These are phyloP conservation scores for Macroglossus sobrinus DNA, from an alignment of 2,113 vertebrate genomes.

Conservation along the genomic window DNA sequence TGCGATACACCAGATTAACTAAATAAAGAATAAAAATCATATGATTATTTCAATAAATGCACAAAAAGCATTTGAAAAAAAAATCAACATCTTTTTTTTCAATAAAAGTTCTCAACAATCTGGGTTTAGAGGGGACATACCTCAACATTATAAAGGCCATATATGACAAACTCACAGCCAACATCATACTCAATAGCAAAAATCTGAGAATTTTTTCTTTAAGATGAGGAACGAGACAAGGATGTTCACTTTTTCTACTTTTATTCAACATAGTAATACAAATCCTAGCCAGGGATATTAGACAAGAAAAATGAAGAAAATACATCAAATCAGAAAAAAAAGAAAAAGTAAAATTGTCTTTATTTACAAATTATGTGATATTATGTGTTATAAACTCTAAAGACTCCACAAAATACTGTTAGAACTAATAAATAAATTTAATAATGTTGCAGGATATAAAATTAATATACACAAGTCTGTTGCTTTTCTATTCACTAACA, in stretches of 20 bases:
- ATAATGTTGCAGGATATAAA: neutral
- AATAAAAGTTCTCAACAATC: neutral
- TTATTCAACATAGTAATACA: neutral
- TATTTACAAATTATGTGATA: neutral
- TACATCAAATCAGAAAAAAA: neutral
- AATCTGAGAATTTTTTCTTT: neutral
- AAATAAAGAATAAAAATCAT: neutral
- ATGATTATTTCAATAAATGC: neutral
- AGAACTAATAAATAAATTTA: neutral
- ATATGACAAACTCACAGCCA: neutral
- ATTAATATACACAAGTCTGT: neutral
- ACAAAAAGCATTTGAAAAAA: neutral
- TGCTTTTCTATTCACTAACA: neutral
- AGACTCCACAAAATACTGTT: neutral
- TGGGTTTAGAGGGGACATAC: neutral
- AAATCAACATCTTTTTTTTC: neutral
- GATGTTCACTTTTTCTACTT: neutral
- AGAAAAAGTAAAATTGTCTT: neutral
- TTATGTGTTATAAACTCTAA: neutral
- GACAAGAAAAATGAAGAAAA: neutral
- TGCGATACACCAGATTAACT: neutral
- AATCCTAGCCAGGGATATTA: neutral
- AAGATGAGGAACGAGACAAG: neutral
- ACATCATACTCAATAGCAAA: neutral
- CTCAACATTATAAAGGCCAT: neutral